A percentile compares a stretch with the other conserved stretches of the same genome.
Conservation (phyloP, 2,797 vertebrate genomes). For the Cygnus olor region DNA sequence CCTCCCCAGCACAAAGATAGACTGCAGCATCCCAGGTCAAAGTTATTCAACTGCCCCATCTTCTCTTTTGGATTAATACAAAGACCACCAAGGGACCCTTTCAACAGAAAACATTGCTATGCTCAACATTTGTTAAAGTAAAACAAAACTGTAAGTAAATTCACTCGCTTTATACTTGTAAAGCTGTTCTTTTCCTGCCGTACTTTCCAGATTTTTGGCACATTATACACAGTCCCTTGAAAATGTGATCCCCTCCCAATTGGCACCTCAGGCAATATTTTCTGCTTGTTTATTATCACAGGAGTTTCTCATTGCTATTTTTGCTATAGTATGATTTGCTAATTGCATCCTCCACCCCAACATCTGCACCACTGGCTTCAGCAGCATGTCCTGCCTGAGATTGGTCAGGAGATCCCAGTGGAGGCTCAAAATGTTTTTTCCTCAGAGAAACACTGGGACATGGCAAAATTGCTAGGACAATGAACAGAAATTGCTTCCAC, state of each 20-base stretch:
- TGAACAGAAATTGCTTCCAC: not conserved
- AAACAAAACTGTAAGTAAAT: not conserved
- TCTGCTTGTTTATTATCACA: not conserved
- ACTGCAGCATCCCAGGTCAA: not conserved
- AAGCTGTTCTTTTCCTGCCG: not conserved
- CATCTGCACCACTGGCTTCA: not conserved
- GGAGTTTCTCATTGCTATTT: not conserved
- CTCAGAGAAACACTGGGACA: not conserved
- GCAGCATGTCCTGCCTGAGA: not conserved
- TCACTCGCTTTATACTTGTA: not conserved
- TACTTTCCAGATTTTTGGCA: not conserved
- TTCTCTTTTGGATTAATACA: not conserved
- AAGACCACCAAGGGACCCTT: not conserved
- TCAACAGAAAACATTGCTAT: not conserved
- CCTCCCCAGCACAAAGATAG: accelerated
- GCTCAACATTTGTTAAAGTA: not conserved
- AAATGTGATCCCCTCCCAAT: not conserved
- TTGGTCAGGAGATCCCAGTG: not conserved
- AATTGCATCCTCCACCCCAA: not conserved
- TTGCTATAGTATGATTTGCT: not conserved
- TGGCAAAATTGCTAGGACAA: not conserved
- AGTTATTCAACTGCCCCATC: not conserved
- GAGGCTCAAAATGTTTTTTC: not conserved
- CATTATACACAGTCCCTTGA: not conserved
- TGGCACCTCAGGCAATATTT: too few species aligned